These are phyloP conservation scores for Leucoptera coffeella DNA, from an alignment of 2,888 invertebrate genomes.

Conservation along the genomic window DNA sequence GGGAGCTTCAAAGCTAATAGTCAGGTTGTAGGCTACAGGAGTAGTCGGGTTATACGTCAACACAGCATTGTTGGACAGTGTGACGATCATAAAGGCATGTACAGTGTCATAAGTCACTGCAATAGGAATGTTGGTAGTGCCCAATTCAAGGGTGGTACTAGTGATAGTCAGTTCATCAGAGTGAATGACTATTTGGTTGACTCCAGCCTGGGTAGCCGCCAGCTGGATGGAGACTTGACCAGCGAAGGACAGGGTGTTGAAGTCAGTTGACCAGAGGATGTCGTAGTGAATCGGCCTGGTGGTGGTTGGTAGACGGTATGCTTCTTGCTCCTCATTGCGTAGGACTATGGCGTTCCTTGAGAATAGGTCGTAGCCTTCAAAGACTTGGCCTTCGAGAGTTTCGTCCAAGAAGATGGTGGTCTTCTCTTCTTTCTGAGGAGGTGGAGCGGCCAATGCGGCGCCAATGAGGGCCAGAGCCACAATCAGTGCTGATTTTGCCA, in stretches of 20 bases:
- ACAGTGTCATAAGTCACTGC: too few species aligned
- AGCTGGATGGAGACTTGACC: conserved; percentile 30
- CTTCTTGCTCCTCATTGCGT: conserved; percentile 8
- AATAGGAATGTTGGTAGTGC: neutral
- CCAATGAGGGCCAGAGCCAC: conserved; percentile 14
- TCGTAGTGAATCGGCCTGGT: conserved; percentile 47
- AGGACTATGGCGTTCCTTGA: conserved; percentile 5
- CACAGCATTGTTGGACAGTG: neutral
- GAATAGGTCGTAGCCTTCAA: conserved; percentile 17
- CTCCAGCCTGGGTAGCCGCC: conserved; percentile 15
- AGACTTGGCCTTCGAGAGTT: conserved; percentile 21
- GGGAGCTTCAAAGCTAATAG: conserved; percentile 16
- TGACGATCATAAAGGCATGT: too few species aligned
- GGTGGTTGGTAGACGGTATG: conserved; percentile 37
- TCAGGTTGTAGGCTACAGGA: conserved; percentile 14
- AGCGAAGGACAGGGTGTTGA: conserved; percentile 13
- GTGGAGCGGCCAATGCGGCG: conserved; percentile 12
- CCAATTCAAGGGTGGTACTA: conserved; percentile 18
- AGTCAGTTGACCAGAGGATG: conserved; percentile 34
- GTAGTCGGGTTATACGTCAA: conserved; percentile 12
- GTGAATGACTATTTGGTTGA: conserved; percentile 27
- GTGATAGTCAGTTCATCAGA: conserved; percentile 15
- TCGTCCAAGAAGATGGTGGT: conserved; percentile 36
- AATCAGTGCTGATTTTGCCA: conserved; percentile 21
- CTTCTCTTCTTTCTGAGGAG: conserved; percentile 10